phyloP scores from a whole-genome alignment of 1,140 invertebrate genomes.

The Drosophila kepulauana region DNA sequence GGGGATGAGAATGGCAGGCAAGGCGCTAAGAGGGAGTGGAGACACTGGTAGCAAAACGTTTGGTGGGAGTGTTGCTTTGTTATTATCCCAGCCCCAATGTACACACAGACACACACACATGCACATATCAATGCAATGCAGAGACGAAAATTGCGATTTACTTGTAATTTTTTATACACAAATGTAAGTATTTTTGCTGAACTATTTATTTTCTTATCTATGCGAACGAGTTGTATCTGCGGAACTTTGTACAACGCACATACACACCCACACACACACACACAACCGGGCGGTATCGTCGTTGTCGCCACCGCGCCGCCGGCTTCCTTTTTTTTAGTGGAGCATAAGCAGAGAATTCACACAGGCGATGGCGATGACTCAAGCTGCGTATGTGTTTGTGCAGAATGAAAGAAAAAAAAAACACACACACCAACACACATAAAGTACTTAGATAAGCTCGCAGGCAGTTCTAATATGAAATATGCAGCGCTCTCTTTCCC shows the following conservation, averaged over 20 bases:
- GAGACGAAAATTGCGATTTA: conserved; percentile 48
- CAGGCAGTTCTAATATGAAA: conserved; percentile 56
- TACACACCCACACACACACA: conserved; percentile 6
- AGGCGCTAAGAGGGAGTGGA: conserved; percentile 24
- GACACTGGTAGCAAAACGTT: conserved; percentile 8
- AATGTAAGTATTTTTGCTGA: conserved; percentile 15
- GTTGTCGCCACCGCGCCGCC: conserved; percentile 5
- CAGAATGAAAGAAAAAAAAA: conserved; percentile 44
- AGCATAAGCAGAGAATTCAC: conserved; percentile 20
- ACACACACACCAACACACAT: conserved; percentile 27
- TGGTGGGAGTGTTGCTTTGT: conserved; percentile 29
- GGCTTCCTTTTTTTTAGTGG: conserved; percentile 33
- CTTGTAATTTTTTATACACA: conserved; percentile 23
- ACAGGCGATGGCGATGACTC: conserved; percentile 48
- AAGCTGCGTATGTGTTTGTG: conserved; percentile 46
- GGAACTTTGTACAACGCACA: conserved; percentile 45
- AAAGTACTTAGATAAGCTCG: conserved; percentile 46
- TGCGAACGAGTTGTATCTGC: conserved; percentile 37
- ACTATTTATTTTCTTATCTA: conserved; percentile 56
- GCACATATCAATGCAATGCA: conserved; percentile 24
- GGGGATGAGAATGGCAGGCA: neutral
- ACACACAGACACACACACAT: conserved; percentile 22
- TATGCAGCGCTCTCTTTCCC: conserved; percentile 32
- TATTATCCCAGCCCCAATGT: conserved; percentile 34
- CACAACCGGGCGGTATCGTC: conserved; percentile 28